Conservation (phyloP, 2,888 invertebrate genomes). For the Dynastes tityus region DNA sequence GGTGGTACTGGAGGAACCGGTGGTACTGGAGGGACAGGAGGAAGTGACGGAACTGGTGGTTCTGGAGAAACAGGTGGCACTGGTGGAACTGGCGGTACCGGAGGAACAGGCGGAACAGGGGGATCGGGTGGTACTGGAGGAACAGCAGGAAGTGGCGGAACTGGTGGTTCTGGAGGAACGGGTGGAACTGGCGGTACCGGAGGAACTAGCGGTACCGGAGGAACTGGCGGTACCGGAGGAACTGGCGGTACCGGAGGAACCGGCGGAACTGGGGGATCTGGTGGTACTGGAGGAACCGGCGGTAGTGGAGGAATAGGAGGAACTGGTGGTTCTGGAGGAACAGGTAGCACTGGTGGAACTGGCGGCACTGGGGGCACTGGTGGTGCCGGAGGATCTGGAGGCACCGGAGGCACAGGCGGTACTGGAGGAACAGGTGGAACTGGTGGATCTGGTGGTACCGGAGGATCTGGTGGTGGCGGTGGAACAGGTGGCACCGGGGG, state of each 20-base stretch:
- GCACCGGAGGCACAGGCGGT: background rate
- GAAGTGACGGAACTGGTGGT: constrained; percentile 46
- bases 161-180: constrained; percentile 18
- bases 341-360: background rate
- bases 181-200: constrained; percentile 18
- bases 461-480: background rate
- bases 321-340: background rate
- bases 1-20: constrained; percentile 3
- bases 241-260: constrained; percentile 14
- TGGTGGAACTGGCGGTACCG: constrained; percentile 49
- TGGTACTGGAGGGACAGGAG: constrained; percentile 52
- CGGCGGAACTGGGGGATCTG: constrained; percentile 3
- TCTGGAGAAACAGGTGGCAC: constrained; percentile 54
- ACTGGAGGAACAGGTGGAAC: background rate
- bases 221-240: constrained; percentile 38
- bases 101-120: constrained; percentile 49
- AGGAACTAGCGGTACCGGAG: constrained; percentile 18
- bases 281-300: constrained; percentile 25
- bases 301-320: background rate
- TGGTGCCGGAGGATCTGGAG: constrained; percentile 49
- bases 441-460: background rate
- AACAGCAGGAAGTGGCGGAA: constrained; percentile 12
- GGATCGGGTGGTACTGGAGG: constrained; percentile 33
- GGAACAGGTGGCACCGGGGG: background rate
- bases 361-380: constrained; percentile 21